phyloP scores from a whole-genome alignment of 2,888 invertebrate species.

The Cataglyphis albicans region DNA sequence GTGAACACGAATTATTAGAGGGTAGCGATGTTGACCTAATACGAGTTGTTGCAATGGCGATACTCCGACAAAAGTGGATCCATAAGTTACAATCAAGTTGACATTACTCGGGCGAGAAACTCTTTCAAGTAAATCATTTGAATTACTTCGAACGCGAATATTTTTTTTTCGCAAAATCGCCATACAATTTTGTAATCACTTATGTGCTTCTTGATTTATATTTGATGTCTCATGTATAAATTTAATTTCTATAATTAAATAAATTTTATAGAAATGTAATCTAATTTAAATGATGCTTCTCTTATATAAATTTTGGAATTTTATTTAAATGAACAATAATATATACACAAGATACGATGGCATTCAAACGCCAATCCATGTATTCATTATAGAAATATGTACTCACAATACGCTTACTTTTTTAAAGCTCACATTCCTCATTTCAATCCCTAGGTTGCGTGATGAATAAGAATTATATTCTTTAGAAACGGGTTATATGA shows the following conservation, averaged over 20 bases:
- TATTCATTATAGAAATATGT: background rate
- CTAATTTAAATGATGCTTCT: background rate
- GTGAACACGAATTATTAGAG: constrained; percentile 72
- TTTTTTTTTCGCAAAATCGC: constrained; percentile 51
- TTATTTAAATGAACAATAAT: background rate
- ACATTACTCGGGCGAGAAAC: constrained; percentile 64
- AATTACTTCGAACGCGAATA: constrained; percentile 70
- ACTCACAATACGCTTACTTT: background rate
- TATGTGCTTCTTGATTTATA: constrained; percentile 3
- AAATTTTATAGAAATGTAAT: background rate
- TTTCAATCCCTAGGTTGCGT: background rate
- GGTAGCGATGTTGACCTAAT: constrained; percentile 72
- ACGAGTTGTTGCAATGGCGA: constrained; percentile 71
- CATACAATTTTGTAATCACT: constrained; percentile 65
- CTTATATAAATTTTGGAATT: background rate
- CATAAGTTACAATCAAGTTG: constrained; percentile 79
- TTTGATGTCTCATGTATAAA: background rate
- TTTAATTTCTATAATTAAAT: background rate
- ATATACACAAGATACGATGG: background rate
- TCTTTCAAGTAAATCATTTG: constrained; percentile 69
- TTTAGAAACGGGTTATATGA: background rate
- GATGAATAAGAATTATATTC: constrained; percentile 18
- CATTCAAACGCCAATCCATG: constrained; percentile 4
- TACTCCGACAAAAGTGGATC: constrained; percentile 69
- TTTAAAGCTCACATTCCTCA: constrained; percentile 3